phyloP scores from a whole-genome alignment of 2,113 vertebrate genomes.

The Danionella cerebrum region DNA sequence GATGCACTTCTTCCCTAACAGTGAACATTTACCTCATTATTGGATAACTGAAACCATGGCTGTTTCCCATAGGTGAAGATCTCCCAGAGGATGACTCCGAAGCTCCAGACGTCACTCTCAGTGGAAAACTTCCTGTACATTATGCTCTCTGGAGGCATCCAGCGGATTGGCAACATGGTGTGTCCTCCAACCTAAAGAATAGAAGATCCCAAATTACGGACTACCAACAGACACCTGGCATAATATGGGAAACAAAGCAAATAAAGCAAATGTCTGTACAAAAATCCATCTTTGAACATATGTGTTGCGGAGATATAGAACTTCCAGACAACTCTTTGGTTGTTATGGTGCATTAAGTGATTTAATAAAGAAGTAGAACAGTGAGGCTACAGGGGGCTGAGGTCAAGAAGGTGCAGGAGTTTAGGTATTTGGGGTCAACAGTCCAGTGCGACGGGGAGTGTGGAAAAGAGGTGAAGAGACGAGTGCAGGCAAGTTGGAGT shows the following conservation, averaged over 20 bases:
- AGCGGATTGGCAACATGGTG: constrained; percentile 96
- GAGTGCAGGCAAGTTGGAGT: too few relatives aligned
- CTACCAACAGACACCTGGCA: neutral
- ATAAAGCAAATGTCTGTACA: too few relatives aligned
- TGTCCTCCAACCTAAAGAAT: constrained; percentile 86
- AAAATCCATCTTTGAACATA: too few relatives aligned
- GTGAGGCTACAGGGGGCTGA: too few relatives aligned
- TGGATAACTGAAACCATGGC: constrained; percentile 97
- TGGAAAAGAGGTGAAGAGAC: too few relatives aligned
- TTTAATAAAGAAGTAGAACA: too few relatives aligned
- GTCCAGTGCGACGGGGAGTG: too few relatives aligned
- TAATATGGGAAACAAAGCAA: neutral
- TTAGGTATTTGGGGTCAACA: too few relatives aligned
- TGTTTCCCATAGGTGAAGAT: constrained; percentile 98
- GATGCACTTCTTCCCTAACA: neutral
- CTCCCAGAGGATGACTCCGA: constrained; percentile 97
- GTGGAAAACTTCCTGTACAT: constrained; percentile 99
- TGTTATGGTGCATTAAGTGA: too few relatives aligned
- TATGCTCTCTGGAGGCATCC: constrained; percentile 99
- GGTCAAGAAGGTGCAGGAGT: too few relatives aligned
- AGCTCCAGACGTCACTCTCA: constrained; percentile 96
- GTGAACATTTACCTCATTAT: constrained; percentile 80
- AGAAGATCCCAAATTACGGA: constrained; percentile 1
- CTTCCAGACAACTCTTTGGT: too few relatives aligned
- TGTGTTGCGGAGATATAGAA: too few relatives aligned